A percentile compares a stretch with the other conserved stretches of the same genome.
These are phyloP conservation scores for Danaus plexippus DNA, from an alignment of 1,140 invertebrate genomes.

Conservation along the genomic window DNA sequence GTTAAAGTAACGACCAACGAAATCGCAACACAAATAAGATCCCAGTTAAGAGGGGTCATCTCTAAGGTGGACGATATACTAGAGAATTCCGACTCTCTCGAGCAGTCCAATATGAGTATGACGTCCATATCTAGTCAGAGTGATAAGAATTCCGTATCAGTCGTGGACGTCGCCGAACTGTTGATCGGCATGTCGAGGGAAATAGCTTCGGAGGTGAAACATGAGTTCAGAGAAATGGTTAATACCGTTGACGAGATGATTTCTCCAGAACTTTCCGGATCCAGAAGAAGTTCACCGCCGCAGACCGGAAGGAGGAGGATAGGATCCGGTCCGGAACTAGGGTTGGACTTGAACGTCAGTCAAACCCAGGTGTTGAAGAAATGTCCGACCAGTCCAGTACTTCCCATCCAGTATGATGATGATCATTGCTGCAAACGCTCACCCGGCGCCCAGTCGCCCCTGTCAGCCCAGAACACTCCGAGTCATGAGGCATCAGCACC, in stretches of 20 bases:
- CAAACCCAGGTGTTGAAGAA: constrained; percentile 49
- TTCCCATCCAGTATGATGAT: constrained; percentile 43
- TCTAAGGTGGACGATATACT: constrained; percentile 83
- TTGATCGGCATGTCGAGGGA: constrained; percentile 82
- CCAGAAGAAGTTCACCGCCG: constrained; percentile 60
- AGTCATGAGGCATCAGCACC: constrained; percentile 58
- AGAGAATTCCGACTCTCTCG: constrained; percentile 74
- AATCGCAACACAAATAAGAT: constrained; percentile 85
- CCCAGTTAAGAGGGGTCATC: constrained; percentile 84
- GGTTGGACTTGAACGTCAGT: constrained; percentile 45
- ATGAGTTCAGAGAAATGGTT: constrained; percentile 80
- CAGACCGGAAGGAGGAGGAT: constrained; percentile 53
- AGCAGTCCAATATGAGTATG: constrained; percentile 63
- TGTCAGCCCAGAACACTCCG: constrained; percentile 59
- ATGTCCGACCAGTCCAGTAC: constrained; percentile 65
- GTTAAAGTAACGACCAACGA: constrained; percentile 84
- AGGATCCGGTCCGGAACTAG: constrained; percentile 61
- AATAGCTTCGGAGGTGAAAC: constrained; percentile 84
- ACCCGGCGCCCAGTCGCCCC: constrained; percentile 50
- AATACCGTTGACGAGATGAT: constrained; percentile 82
- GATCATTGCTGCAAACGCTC: constrained; percentile 41
- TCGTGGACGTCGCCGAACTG: constrained; percentile 81
- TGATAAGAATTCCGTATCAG: constrained; percentile 77
- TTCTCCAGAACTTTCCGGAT: constrained; percentile 67
- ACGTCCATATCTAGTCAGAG: constrained; percentile 62